Evolutionary conservation across 2,888 invertebrate genomes (phyloP), one percentile per base, ranked within the genome.

Genomic region (Euspilapteryx auroguttella): DNA sequence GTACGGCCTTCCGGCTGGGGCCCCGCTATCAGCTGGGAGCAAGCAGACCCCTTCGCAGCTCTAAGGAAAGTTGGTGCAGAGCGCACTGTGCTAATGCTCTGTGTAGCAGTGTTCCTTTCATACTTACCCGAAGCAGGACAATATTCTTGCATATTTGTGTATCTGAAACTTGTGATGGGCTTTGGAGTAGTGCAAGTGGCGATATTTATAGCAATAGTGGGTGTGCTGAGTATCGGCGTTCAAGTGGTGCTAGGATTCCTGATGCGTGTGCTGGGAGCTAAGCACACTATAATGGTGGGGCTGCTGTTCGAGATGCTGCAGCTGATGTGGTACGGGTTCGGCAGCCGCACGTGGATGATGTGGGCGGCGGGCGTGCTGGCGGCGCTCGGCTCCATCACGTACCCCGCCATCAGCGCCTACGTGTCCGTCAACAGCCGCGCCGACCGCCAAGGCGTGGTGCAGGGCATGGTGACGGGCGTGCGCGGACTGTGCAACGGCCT

Each of bases 111-210:
- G 49, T 94, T 99, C 63, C 81, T 99, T 32, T 97, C 97, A 12
- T 99, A 99, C 73, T 79, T 99, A 44, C 98, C 99, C 2, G 99
- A 99, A 75, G 92, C 92, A 22, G 98, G 98, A 41, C 96, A 99
- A 78, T 99, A 99, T 76, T 98, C 98, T 33, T 98, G 98, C 77
- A 97, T 99, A 78, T 99, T 99, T 78, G 98, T 99, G 48, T 99
- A 99, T 75, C 82, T 99, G 41, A 94, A 94, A 77, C 80, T 98
- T 57, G 94, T 94, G 49, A 95, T 99, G 89, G 94, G 93, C 41
- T 99, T 99, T 76, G 89, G 87, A 44, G 89, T 88, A 34, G 86
- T 93, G 51, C 91, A 94, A 81, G 97, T 99, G 45, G 96, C 98
- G 31, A 87, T 95, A 44, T 99, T 96, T 66, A 98, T 99, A 51